These are phyloP conservation scores for Zeuzera pyrina DNA, from an alignment of 2,888 invertebrate genomes.

Conservation along the genomic window DNA sequence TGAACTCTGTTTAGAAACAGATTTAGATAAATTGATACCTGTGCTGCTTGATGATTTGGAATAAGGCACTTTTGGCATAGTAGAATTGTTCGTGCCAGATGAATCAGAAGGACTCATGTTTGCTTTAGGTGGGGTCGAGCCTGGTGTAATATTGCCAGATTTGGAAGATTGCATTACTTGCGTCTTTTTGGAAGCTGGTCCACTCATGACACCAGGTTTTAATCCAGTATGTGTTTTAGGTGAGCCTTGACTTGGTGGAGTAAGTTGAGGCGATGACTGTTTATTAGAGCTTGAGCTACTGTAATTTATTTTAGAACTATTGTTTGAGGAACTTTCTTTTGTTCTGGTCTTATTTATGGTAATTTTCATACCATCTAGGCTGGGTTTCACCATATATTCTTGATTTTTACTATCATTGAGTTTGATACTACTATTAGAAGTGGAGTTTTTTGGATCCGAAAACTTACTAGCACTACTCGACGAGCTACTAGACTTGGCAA, in stretches of 20 bases:
- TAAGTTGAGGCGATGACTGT: slow-evolving; percentile 60
- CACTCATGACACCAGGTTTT: slow-evolving; percentile 89
- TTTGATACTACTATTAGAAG: slow-evolving; percentile 48
- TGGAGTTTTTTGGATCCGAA: slow-evolving; percentile 62
- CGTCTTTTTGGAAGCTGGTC: slow-evolving; percentile 88
- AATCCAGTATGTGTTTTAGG: slow-evolving; percentile 87
- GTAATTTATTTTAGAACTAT: slow-evolving; percentile 58
- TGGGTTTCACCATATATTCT: slow-evolving; percentile 92
- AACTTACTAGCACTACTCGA: slow-evolving; percentile 54
- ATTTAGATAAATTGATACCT: slow-evolving; percentile 62
- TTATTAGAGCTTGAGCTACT: slow-evolving; percentile 57
- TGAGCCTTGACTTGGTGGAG: slow-evolving; percentile 75
- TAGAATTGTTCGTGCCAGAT: slow-evolving; percentile 31
- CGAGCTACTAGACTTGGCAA: slow-evolving; percentile 58
- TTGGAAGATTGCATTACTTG: slow-evolving; percentile 74
- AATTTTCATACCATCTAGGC: slow-evolving; percentile 91
- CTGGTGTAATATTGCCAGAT: slow-evolving; percentile 41
- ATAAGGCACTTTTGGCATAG: slow-evolving; percentile 61
- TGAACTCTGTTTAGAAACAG: slow-evolving; percentile 62
- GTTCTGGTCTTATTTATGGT: slow-evolving; percentile 91
- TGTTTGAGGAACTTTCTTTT: slow-evolving; percentile 76
- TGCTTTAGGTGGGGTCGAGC: slow-evolving; percentile 60
- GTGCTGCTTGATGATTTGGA: slow-evolving; percentile 49
- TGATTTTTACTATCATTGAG: slow-evolving; percentile 76
- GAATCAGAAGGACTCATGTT: slow-evolving; percentile 54